These are phyloP conservation scores for Lasioglossum morio DNA, from an alignment of 2,888 invertebrate genomes.

Conservation along the genomic window DNA sequence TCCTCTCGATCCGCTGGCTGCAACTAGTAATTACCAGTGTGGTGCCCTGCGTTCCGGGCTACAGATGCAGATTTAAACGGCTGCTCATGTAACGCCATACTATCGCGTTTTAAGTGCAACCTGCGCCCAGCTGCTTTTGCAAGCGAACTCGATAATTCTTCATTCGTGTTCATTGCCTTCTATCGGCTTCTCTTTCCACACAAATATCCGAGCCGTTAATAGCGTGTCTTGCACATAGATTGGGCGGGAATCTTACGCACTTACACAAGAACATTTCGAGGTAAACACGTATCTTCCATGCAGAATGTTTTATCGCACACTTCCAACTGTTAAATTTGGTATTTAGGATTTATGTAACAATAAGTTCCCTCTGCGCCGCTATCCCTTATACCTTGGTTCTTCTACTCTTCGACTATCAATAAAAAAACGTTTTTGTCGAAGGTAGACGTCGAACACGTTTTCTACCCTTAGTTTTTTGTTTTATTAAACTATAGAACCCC, in stretches of 20 bases:
- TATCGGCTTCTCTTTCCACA: not conserved
- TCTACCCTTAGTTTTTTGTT: too few relatives aligned
- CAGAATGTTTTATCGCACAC: too few relatives aligned
- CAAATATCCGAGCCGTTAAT: not conserved
- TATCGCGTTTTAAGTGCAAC: slow-evolving; percentile 43
- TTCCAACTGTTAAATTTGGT: too few relatives aligned
- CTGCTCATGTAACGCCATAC: slow-evolving; percentile 45
- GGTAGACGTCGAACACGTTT: too few relatives aligned
- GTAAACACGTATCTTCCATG: not conserved
- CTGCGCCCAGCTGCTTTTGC: slow-evolving; percentile 27
- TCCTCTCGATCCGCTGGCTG: slow-evolving; percentile 41
- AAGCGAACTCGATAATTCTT: not conserved
- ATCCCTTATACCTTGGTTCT: too few relatives aligned
- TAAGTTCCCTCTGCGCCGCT: too few relatives aligned
- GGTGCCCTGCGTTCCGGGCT: not conserved
- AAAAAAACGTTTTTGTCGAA: too few relatives aligned
- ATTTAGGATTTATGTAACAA: too few relatives aligned
- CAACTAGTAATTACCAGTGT: slow-evolving; percentile 45
- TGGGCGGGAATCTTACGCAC: not conserved
- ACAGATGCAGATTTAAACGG: slow-evolving; percentile 32
- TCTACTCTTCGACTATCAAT: too few relatives aligned
- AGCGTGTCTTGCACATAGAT: not conserved
- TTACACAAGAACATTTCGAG: not conserved
- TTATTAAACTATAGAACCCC: too few relatives aligned
- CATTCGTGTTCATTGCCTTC: not conserved